phyloP scores from a whole-genome alignment of 2,797 vertebrate genomes.

The Rhabdophis nuchalis region DNA sequence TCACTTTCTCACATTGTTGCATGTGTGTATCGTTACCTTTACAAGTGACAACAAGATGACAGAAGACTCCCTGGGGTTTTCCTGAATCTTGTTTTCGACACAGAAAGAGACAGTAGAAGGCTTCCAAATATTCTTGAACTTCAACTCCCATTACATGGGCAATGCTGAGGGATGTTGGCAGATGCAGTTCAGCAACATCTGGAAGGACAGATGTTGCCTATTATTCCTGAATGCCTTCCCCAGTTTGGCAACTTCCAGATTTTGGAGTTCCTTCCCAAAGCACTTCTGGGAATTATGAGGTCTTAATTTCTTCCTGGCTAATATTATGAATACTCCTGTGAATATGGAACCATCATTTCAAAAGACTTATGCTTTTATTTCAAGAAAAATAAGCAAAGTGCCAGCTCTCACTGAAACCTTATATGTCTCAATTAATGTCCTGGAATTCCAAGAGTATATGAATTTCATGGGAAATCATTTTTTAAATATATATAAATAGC shows the following conservation, averaged over 20 bases:
- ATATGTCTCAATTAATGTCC: neutral
- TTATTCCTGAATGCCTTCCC: neutral
- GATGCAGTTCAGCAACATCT: neutral
- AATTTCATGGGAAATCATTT: neutral
- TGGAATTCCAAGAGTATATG: neutral
- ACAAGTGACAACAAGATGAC: neutral
- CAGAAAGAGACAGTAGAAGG: neutral
- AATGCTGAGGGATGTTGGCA: neutral
- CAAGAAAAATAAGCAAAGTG: neutral
- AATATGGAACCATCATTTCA: neutral
- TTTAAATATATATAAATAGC: conserved; percentile 5
- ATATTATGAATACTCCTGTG: neutral
- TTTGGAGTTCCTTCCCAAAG: neutral
- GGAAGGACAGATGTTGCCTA: neutral
- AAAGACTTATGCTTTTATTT: neutral
- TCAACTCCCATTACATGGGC: neutral
- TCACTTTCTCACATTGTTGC: neutral
- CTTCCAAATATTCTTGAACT: neutral
- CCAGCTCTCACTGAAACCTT: neutral
- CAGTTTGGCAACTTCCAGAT: neutral
- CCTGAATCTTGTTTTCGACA: neutral
- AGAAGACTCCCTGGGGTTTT: neutral
- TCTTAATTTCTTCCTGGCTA: neutral
- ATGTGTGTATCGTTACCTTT: neutral
- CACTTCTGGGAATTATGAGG: neutral